Base-by-base conservation (phyloP, 2,113 vertebrate species). In the Cephalopholis sonnerati region DNA sequence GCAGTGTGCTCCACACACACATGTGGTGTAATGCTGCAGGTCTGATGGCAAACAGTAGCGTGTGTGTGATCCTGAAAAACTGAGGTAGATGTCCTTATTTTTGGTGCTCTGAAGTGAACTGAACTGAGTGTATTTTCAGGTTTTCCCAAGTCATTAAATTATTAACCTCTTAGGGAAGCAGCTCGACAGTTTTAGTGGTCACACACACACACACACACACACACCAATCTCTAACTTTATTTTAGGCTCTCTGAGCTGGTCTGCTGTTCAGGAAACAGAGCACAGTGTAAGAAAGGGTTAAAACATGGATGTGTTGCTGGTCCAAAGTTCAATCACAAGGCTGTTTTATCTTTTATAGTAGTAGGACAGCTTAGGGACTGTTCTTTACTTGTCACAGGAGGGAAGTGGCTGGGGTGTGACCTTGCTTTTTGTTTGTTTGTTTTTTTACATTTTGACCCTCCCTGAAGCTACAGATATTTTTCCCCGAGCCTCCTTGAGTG, bases 321-420 rank as follows among this genome's bases (percentile, higher is more conserved):
- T 77, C 71, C 68, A 87, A 85, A 87, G 87, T 71, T 87, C 65
- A 85, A 3, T 22, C 44, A 46, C 74, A 58, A 6, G 41, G 25
- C 20, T 55, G 16, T 32, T 65, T 25, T 50, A 18, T 50, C 16
- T 50, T 50, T 16, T 50, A 6, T 36, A 36, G 1, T 36, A 36
- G 6, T 36, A 36, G 7, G 32, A 36, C 32, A 7, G 6, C 7
- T 36, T 36, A 36, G 32, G 32, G 32, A 36, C 32, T 7, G 32
- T 36, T 36, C 32, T 36, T 36, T 36, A 36, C 32, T 36, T 36
- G 7, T 36, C 32, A 36, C 6, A 36, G 32, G 32, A 36, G 32
- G 32, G 32, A 36, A 36, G 32, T 36, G 6, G 32, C 6, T 7
- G 32, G 32, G 32, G 7, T 36, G 32, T 36, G 32, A 36, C 32